Evolutionary conservation across 2,888 invertebrate species (phyloP), one percentile per base, ranked within the genome.

Genomic region (Melanostoma scalare): DNA sequence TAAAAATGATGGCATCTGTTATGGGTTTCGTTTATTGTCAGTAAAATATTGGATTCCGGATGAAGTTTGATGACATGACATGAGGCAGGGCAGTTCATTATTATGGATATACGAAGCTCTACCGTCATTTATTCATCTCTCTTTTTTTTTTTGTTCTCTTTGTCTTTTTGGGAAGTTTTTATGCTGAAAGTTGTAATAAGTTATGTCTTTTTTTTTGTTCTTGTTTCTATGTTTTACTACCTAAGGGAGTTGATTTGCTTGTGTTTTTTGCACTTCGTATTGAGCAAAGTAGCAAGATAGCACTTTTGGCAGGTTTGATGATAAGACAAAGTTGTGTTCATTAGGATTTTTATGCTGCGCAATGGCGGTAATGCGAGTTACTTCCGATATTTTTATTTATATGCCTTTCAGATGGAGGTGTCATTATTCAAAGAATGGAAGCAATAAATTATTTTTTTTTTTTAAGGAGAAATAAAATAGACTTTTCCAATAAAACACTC

Each of bases 41-140:
- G 71, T 72, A 81, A 81, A 81, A 81, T 46, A 60, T 67, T 36
- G 52, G 6, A 63, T 63, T 50, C 9, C 30, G 40, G 38, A 63
- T 63, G 46, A 63, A 63, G 61, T 63, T 63, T 3, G 9, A 31
- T n/a, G 6, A 46, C 9, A 20, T 46, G 6, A 36, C 20, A 48
- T 38, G 63, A 42, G 38, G 38, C 38, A 40, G 20, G 61, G 10
- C 10, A 63, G 48, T 63, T 63, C 63, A 63, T 63, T 63, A 63
- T 38, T 63, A 63, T 63, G 63, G 50, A 63, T 63, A 63, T 50
- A 38, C n/a, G 30, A 5, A 46, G 44, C 46, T 50, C 20, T 20
- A 20, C 31, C 63, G 20, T 63, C 63, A 63, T 50, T 63, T 63
- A 63, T 63, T 63, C 38, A 50, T 63, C 50, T 63, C 6, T 30